Base-by-base conservation (phyloP, 1,140 invertebrate genomes). In the Belonocnema kinseyi region DNA sequence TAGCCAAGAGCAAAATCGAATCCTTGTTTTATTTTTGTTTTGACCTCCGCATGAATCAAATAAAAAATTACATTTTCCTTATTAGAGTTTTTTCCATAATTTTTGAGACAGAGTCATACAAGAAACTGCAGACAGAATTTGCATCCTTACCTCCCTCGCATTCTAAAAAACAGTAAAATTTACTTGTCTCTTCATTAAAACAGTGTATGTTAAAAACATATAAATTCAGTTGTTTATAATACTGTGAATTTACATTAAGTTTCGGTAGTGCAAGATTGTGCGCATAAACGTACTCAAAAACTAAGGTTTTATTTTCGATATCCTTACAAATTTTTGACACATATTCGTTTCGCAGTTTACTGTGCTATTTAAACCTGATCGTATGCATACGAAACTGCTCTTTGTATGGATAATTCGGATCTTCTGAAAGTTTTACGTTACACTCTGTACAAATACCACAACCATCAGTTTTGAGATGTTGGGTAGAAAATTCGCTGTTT, bases 121-220 rank as follows among this genome's bases (percentile, higher is more conserved):
- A 21, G 40, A 75, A 78, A 51, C 73, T 78, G 51, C 77, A 78
- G n/a, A 75, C 52, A 13, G 77, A 46, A 51, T 78, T 53, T 3
- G 17, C 66, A 14, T 75, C 54, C 61, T 78, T 78, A n/a, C n/a
- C n/a, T 10, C 77, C 77, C 14, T 78, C 77, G 19, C 70, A 72
- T 26, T 78, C 77, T 26, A 73, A 40, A 6, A 75, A 71, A 40
- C 66, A 78, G 17, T 75, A 78, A 78, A 78, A 78, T 33, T 51
- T 71, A 14, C 73, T 72, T 0, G 52, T 53, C 19, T 71, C 61
- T 12, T 56, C 70, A 58, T 75, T 74, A 50, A 72, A 76, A n/a
- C n/a, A 14, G 73, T 74, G 50, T 73, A 40, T 16, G 40, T 46
- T n/a, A 66, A 72, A 46, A 78, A 78, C 13, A 66, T 14, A 85